Base-by-base conservation (phyloP, 1,140 invertebrate species). In the Cheumatopsyche charites region DNA sequence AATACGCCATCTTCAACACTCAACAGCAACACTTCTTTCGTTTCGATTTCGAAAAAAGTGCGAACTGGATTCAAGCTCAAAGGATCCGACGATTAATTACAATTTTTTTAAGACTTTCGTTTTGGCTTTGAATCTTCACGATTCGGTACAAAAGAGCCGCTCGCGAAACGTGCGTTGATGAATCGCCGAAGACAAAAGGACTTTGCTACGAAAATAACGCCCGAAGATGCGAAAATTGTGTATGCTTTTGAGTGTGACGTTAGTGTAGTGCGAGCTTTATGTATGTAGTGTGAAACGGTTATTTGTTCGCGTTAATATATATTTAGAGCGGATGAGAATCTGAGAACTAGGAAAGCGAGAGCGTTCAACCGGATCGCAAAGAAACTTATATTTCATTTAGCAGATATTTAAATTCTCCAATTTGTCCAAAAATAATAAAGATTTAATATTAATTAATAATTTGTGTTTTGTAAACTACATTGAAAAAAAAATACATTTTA, bases 301-400 rank as follows among this genome's bases (percentile, higher is more conserved):
- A 65, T 65, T 65, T 65, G 62, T 65, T 65, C 62, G 29, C 15
- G 25, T 3, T 29, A n/a, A n/a, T 21, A n/a, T 68, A 68, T 68
- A 55, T 68, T 68, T 68, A 55, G 49, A 68, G 42, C 66, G 66
- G 66, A 68, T 68, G 66, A 12, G 66, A 68, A 68, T 29, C n/a
- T 7, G 66, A 68, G 49, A 68, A 21, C 66, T 58, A 41, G 12
- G 29, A 17, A 25, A 15, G 7, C 9, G 43, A 45, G 62, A n/a
- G n/a, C 62, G 41, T 63, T 63, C 63, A 66, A 66, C 63, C 23
- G 43, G 65, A 17, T 26, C 62, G 47, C 3, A 36, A 36, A 36
- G 9, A 36, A 36, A 36, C 3, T 36, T 36, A 36, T 36, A 36
- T n/a, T n/a, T n/a, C n/a, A n/a, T n/a, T n/a, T n/a, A n/a, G n/a